Percentiles rank a stretch among this genome's conserved stretches.
These are phyloP conservation scores for Eupelmus urozonus DNA, from an alignment of 2,888 invertebrate genomes.

Conservation along the genomic window DNA sequence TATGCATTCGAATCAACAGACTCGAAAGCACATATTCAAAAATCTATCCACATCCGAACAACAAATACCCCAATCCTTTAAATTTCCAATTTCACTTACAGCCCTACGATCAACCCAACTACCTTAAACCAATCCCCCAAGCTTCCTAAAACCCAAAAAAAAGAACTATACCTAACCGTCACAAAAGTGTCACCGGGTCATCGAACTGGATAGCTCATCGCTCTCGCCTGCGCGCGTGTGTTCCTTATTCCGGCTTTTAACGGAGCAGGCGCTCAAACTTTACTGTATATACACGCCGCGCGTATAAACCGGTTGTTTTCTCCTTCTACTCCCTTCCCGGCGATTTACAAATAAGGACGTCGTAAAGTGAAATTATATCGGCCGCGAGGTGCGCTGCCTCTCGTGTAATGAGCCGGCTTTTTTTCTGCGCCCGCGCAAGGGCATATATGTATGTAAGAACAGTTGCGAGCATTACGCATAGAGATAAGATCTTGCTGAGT, in stretches of 20 bases:
- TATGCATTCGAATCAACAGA: too few species aligned
- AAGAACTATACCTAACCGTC: background rate
- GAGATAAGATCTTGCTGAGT: too few species aligned
- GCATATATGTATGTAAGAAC: background rate
- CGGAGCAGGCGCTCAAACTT: constrained; percentile 24
- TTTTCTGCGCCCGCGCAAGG: constrained; percentile 1
- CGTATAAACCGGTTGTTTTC: constrained; percentile 21
- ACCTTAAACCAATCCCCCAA: too few species aligned
- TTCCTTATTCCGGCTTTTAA: constrained; percentile 13
- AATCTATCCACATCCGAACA: too few species aligned
- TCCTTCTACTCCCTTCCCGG: too few species aligned
- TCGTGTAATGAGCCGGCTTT: constrained; percentile 17
- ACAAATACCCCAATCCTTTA: too few species aligned
- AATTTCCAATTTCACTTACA: too few species aligned
- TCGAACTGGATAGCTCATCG: constrained; percentile 39
- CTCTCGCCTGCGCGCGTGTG: background rate
- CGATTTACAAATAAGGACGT: constrained; percentile 33
- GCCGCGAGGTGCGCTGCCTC: background rate
- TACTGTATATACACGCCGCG: too few species aligned
- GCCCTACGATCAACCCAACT: too few species aligned
- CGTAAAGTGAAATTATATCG: constrained; percentile 42
- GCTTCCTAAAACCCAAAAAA: too few species aligned
- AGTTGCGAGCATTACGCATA: too few species aligned
- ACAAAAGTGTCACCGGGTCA: constrained; percentile 45
- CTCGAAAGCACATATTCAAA: too few species aligned